A percentile compares a stretch with the other conserved stretches of the same genome.
Evolutionary conservation across 2,797 vertebrate genomes (phyloP).

Genomic region (Pangasius sanitwongsei): DNA sequence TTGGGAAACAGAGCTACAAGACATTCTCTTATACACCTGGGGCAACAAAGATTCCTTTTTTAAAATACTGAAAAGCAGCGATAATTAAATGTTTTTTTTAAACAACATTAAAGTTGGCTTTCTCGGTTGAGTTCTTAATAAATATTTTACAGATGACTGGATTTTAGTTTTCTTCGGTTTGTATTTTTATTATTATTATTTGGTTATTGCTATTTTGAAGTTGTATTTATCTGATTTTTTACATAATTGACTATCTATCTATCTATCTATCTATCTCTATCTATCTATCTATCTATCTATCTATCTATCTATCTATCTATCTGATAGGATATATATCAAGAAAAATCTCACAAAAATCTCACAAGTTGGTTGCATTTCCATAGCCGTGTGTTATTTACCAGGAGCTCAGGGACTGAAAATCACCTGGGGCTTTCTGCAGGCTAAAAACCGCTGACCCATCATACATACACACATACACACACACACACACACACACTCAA

Average conservation of each 20-base stretch:
- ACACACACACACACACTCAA: neutral
- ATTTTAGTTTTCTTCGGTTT: neutral
- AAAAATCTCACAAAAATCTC: neutral
- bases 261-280: too few species aligned
- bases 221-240: neutral
- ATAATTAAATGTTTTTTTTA: too few species aligned
- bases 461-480: constrained; percentile 34
- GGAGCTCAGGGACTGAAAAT: constrained; percentile 38
- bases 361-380: constrained; percentile 24
- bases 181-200: neutral
- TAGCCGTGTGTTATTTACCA: constrained; percentile 23
- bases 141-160: neutral
- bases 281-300: too few species aligned
- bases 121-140: neutral
- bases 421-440: constrained; percentile 47
- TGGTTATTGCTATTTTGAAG: neutral
- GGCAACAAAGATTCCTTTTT: neutral
- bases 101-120: neutral
- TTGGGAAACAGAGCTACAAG: neutral
- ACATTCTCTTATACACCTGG: neutral
- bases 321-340: too few species aligned
- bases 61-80: neutral
- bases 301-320: too few species aligned
- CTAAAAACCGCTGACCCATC: constrained; percentile 50
- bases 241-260: too few species aligned